phyloP scores from a whole-genome alignment of 1,140 invertebrate species.

The Meloidogyne chitwoodi region DNA sequence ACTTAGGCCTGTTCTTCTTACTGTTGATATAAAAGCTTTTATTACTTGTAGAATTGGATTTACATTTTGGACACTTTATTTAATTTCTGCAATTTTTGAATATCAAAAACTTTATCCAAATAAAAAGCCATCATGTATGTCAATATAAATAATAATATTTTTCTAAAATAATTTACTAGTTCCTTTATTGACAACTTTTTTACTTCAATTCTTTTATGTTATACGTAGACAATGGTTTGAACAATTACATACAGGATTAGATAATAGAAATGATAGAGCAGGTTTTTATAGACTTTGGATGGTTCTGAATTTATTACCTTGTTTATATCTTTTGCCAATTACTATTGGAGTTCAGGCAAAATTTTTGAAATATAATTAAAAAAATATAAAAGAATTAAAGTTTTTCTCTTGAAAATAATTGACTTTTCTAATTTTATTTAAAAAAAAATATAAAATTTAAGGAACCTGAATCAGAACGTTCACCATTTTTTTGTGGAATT shows the following conservation, averaged over 20 bases:
- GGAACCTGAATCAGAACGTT: neutral
- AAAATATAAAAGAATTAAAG: neutral
- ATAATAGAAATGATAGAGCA: constrained; percentile 40
- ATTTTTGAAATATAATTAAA: neutral
- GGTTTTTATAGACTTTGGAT: constrained; percentile 47
- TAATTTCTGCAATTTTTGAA: constrained; percentile 34
- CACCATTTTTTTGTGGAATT: constrained; percentile 6
- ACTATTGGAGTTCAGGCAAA: constrained; percentile 23
- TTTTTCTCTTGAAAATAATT: neutral
- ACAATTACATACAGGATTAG: constrained; percentile 21
- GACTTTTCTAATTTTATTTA: neutral
- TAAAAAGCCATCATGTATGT: neutral
- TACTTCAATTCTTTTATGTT: constrained; percentile 40
- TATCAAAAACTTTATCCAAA: constrained; percentile 18
- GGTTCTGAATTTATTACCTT: constrained; percentile 40
- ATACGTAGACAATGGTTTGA: constrained; percentile 32
- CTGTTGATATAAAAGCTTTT: constrained; percentile 41
- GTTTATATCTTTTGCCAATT: constrained; percentile 35
- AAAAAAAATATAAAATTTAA: neutral
- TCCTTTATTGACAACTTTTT: constrained; percentile 8
- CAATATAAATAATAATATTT: neutral
- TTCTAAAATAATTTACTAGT: neutral
- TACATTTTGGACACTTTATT: constrained; percentile 36
- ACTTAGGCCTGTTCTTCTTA: constrained; percentile 36
- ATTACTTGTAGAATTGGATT: constrained; percentile 34